phyloP scores from a whole-genome alignment of 1,140 invertebrate species.

The Orussus abietinus region DNA sequence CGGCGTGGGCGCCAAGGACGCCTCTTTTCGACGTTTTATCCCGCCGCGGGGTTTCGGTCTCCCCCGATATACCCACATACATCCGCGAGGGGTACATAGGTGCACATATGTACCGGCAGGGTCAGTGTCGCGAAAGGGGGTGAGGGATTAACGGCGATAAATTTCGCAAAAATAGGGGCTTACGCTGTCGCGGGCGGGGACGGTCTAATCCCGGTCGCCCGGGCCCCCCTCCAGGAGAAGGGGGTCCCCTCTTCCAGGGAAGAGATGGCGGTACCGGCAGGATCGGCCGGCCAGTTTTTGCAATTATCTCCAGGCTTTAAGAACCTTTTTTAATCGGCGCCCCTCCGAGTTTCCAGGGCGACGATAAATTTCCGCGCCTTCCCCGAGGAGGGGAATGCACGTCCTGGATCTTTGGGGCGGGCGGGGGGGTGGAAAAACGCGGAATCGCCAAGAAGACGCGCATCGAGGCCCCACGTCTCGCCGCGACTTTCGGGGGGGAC shows the following conservation, averaged over 20 bases:
- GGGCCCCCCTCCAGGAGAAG: conserved; percentile 20
- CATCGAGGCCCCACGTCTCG: no score
- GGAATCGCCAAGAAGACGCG: no score
- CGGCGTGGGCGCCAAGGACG: conserved; percentile 7
- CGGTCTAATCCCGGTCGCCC: conserved; percentile 47
- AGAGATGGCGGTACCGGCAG: conserved; percentile 31
- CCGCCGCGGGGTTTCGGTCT: no score
- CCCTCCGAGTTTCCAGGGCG: no score
- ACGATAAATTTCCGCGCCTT: no score
- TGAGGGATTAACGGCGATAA: conserved; percentile 55
- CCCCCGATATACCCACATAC: no score
- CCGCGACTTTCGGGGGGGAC: no score
- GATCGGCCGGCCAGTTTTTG: conserved; percentile 37
- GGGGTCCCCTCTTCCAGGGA: conserved; percentile 21
- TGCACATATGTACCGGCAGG: conserved; percentile 5
- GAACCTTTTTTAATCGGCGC: conserved; percentile 14
- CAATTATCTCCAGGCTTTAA: conserved; percentile 35
- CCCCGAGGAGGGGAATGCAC: no score
- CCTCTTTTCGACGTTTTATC: no score
- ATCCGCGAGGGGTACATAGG: not conserved
- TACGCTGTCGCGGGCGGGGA: conserved; percentile 50
- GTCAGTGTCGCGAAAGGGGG: conserved; percentile 19
- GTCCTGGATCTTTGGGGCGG: no score
- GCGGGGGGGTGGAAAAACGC: no score
- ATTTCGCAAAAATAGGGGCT: conserved; percentile 55